A percentile compares a stretch with the other conserved stretches of the same genome.
These are phyloP conservation scores for Tetragonisca angustula DNA, from an alignment of 2,888 invertebrate species.

Conservation along the genomic window DNA sequence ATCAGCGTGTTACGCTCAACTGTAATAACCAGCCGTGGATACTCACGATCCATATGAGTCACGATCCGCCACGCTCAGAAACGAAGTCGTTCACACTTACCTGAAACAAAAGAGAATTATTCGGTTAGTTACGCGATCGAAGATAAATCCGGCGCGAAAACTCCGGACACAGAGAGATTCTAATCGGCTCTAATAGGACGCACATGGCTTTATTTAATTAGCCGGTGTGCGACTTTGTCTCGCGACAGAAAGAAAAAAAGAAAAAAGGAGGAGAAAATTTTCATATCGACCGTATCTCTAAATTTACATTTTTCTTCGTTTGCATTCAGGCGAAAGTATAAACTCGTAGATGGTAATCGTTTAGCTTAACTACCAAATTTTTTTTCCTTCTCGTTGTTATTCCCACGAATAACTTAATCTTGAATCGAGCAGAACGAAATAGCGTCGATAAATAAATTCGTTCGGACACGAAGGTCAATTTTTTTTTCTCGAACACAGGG, in stretches of 20 bases:
- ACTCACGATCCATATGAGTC: conserved; percentile 60
- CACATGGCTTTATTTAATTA: conserved; percentile 32
- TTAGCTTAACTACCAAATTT: neutral
- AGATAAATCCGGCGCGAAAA: conserved; percentile 48
- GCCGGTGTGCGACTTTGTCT: conserved; percentile 19
- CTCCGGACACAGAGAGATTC: conserved; percentile 26
- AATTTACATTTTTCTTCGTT: conserved; percentile 12
- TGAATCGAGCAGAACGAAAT: conserved; percentile 3
- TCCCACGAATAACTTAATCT: neutral
- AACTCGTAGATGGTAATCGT: conserved; percentile 4
- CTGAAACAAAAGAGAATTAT: conserved; percentile 74
- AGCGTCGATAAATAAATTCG: conserved; percentile 71
- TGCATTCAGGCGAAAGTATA: neutral
- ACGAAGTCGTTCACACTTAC: conserved; percentile 70
- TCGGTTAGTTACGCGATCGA: conserved; percentile 54
- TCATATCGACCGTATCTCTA: conserved; percentile 13
- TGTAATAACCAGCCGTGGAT: conserved; percentile 31
- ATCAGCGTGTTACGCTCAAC: conserved; percentile 49
- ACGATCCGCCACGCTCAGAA: conserved; percentile 14
- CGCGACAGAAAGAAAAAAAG: neutral
- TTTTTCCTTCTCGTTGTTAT: neutral
- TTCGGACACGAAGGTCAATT: conserved; percentile 61
- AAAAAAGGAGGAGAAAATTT: neutral
- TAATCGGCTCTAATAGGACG: conserved; percentile 44
- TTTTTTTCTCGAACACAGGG: conserved; percentile 62